A percentile compares a stretch with the other conserved stretches of the same genome.
Conservation (phyloP, 2,888 invertebrate genomes). For the Ceramica pisi region DNA sequence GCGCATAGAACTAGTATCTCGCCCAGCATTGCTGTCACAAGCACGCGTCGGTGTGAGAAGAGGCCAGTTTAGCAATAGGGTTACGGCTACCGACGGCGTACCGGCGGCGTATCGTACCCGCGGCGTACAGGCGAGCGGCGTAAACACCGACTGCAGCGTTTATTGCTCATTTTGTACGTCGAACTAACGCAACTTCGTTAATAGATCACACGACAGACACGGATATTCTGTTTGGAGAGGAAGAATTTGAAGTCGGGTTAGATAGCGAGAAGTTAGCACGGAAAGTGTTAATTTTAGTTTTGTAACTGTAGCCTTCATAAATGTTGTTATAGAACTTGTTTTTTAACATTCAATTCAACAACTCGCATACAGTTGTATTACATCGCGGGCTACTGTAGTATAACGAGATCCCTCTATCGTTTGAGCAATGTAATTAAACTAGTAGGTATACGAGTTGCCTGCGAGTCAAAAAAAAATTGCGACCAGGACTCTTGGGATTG, state of each 20-base stretch:
- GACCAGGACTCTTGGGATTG: too few relatives aligned
- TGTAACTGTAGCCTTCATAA: background rate
- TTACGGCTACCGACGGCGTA: conserved; percentile 38
- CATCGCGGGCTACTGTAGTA: too few relatives aligned
- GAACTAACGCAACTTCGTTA: conserved; percentile 44
- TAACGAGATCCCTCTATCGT: too few relatives aligned
- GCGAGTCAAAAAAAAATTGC: too few relatives aligned
- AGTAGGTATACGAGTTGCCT: too few relatives aligned
- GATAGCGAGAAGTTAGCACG: background rate
- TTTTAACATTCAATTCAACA: too few relatives aligned
- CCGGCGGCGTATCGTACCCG: background rate
- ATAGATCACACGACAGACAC: conserved; percentile 43
- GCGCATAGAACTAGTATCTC: background rate
- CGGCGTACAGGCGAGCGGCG: conserved; percentile 5
- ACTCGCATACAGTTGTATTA: too few relatives aligned
- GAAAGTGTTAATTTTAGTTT: background rate
- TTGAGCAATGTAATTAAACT: too few relatives aligned
- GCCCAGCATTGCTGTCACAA: background rate
- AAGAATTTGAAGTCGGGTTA: background rate
- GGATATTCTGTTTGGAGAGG: conserved; percentile 1
- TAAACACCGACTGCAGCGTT: conserved; percentile 44
- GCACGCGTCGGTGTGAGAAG: conserved; percentile 55
- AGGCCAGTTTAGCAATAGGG: conserved; percentile 42
- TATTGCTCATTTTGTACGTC: conserved; percentile 45
- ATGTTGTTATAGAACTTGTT: too few relatives aligned